These are phyloP conservation scores for Lates calcarifer DNA, from an alignment of 2,113 vertebrate genomes.

Conservation along the genomic window DNA sequence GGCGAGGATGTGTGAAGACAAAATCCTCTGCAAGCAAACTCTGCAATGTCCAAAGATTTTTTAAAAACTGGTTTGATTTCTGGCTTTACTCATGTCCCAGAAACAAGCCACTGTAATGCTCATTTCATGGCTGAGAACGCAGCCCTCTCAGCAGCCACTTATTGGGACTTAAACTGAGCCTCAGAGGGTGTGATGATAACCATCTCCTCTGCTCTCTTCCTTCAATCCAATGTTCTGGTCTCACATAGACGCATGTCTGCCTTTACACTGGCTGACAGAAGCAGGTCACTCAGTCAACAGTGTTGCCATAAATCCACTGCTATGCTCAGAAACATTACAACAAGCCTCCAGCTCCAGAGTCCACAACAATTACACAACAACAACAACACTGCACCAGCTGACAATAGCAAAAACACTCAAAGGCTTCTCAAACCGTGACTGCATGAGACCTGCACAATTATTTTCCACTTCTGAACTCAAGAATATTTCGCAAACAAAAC, in stretches of 20 bases:
- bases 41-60: slow-evolving; percentile 58
- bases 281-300: slow-evolving; percentile 75
- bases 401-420: slow-evolving; percentile 35
- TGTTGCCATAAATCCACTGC: slow-evolving; percentile 51
- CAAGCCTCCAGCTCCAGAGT: slow-evolving; percentile 31
- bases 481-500: slow-evolving; percentile 22
- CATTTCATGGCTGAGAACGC: slow-evolving; percentile 56
- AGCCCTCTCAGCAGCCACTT: slow-evolving; percentile 44
- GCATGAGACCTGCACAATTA: slow-evolving; percentile 26
- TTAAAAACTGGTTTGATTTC: slow-evolving; percentile 37
- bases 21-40: slow-evolving; percentile 60
- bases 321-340: slow-evolving; percentile 48
- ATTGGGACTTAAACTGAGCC: slow-evolving; percentile 55
- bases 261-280: slow-evolving; percentile 74
- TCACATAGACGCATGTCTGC: slow-evolving; percentile 30
- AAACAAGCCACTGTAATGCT: slow-evolving; percentile 55
- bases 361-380: slow-evolving; percentile 32
- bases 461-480: slow-evolving; percentile 16
- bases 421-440: slow-evolving; percentile 23
- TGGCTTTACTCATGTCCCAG: slow-evolving; percentile 53
- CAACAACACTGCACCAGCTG: slow-evolving; percentile 17
- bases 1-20: slow-evolving; percentile 29
- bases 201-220: slow-evolving; percentile 44
- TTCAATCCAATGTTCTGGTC: slow-evolving; percentile 53
- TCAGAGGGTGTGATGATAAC: slow-evolving; percentile 55